Evolutionary conservation across 2,888 invertebrate species (phyloP), one percentile per base, ranked within the genome.

Genomic region (Brachynemurus nebulosus): DNA sequence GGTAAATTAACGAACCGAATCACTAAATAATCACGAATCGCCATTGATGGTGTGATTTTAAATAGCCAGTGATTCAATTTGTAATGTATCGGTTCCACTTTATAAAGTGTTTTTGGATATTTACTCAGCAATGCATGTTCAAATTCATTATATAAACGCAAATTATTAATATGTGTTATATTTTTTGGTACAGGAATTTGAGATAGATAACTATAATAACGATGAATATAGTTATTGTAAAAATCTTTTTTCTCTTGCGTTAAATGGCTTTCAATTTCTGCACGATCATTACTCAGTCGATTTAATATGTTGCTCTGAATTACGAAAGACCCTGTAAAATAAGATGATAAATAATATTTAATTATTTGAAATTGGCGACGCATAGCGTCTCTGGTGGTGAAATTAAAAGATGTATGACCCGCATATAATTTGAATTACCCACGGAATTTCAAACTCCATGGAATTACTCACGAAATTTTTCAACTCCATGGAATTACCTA

Each of bases 71-170:
- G 78, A 60, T 82, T 86, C 44, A 80, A 50, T 47, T 57, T 67
- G 50, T 79, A 84, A 57, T 80, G 68, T 68, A 73, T 74, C 0
- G 80, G 73, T 54, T 84, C 82, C 50, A 75, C 74, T 64, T 76
- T 76, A 55, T 86, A 86, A 6, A 74, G 48, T 3, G 70, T 53
- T 42, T 67, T 65, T 0, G 86, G 85, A 25, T 69, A 59, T 20
- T 65, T 61, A 47, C 74, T 72, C 16, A 73, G 66, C 21, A 86
- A 57, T 4, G 81, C 76, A 52, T 70, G 67, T 52, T 78, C 70
- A 53, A 83, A 81, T 23, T 69, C 69, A 42, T 69, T 59, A 50
- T 80, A 73, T 47, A 86, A 63, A 16, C 55, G 56, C 0, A 56
- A 48, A 56, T 76, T 70, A 1, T 69, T 63, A 33, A 85, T 65